Conservation (phyloP, 2,113 vertebrate species). For the Periophthalmus modestus region DNA sequence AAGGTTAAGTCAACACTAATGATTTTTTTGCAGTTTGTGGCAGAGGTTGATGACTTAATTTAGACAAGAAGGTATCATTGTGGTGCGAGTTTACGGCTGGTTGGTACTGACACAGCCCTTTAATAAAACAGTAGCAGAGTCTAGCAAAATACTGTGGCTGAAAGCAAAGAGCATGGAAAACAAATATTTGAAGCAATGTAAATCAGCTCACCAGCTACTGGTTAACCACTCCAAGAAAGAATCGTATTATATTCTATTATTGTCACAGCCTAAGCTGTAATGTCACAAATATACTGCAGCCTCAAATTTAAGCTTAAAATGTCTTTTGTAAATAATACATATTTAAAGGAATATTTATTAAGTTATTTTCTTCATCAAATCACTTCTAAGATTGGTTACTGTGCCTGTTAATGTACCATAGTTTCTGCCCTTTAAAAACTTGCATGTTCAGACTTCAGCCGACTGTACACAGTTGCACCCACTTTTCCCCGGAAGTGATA, state of each 20-base stretch:
- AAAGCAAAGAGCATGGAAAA: conserved; percentile 25
- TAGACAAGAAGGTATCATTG: conserved; percentile 55
- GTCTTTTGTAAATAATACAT: no score
- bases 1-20: conserved; percentile 63
- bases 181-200: conserved; percentile 25
- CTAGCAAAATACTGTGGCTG: conserved; percentile 43
- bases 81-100: conserved; percentile 44
- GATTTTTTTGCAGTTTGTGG: conserved; percentile 28
- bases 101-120: conserved; percentile 53
- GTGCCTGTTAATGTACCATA: no score
- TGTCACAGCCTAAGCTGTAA: not conserved
- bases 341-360: no score
- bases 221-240: not conserved
- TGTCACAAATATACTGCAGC: not conserved
- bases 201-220: conserved; percentile 5
- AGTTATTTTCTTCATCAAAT: no score
- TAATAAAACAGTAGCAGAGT: conserved; percentile 50
- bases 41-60: conserved; percentile 50
- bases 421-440: no score
- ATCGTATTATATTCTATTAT: not conserved
- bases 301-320: no score
- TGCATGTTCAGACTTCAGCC: no score
- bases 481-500: no score
- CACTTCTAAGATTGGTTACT: no score
- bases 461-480: no score